Evolutionary conservation across 2,113 vertebrate genomes (phyloP).

Genomic region (Podarcis cretensis): DNA sequence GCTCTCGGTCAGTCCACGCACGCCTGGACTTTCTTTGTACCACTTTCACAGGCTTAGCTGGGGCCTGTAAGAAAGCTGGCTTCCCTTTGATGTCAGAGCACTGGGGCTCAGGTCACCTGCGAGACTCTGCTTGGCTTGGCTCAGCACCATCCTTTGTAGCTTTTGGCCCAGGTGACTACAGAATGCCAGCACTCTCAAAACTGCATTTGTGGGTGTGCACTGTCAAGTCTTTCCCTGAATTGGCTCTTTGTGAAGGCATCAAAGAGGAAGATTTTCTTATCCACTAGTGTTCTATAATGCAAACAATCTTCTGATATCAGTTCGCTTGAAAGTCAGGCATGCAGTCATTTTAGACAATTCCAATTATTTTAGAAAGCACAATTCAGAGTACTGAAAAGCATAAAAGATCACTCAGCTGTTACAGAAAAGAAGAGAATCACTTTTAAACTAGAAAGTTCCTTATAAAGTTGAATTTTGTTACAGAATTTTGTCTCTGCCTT

Average conservation of each 20-base stretch:
- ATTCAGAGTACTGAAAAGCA: neutral
- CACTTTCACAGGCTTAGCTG: neutral
- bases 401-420: neutral
- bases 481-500: neutral
- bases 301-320: neutral
- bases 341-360: neutral
- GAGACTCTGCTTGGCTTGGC: neutral
- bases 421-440: neutral
- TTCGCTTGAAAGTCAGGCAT: neutral
- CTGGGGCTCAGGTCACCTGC: neutral
- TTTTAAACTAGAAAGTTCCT: neutral
- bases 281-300: neutral
- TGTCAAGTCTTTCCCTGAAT: neutral
- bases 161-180: neutral
- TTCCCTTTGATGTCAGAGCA: neutral
- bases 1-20: neutral
- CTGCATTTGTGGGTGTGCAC: neutral
- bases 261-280: neutral
- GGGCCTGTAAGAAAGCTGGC: neutral
- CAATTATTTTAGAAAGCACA: slow-evolving; percentile 14
- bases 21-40: neutral
- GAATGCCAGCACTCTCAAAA: neutral
- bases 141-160: neutral
- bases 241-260: neutral
- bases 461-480: neutral